A percentile compares a stretch with the other conserved stretches of the same genome.
Conservation (phyloP, 1,140 invertebrate species). For the Heliothis subflexa region DNA sequence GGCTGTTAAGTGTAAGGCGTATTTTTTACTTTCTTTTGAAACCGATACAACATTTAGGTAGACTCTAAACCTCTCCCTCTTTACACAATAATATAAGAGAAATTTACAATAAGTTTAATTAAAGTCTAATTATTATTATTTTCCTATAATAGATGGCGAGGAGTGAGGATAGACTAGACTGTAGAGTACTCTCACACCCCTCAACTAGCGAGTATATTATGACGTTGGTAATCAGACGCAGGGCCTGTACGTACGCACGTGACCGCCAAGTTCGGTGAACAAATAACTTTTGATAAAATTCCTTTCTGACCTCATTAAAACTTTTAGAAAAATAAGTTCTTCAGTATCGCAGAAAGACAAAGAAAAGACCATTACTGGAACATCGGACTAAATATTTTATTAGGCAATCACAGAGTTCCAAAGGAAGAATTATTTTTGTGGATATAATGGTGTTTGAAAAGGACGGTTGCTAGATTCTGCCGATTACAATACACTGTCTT, state of each 20-base stretch:
- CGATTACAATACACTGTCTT: constrained; percentile 48
- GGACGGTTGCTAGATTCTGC: constrained; percentile 33
- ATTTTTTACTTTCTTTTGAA: no score
- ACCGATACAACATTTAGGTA: constrained; percentile 43
- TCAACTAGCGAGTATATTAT: constrained; percentile 2
- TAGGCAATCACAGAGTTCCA: constrained; percentile 20
- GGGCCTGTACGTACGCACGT: not conserved
- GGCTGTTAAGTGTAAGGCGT: no score
- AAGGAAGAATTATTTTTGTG: constrained; percentile 4
- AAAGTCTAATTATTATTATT: constrained; percentile 10
- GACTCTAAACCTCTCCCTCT: constrained; percentile 57
- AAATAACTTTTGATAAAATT: constrained; percentile 1
- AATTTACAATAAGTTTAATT: constrained; percentile 40
- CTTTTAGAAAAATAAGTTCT: constrained; percentile 44
- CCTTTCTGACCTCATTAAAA: constrained; percentile 26
- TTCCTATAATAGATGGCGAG: no score
- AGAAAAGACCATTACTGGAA: constrained; percentile 28
- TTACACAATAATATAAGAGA: constrained; percentile 45
- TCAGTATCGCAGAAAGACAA: constrained; percentile 23
- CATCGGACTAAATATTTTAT: constrained; percentile 32
- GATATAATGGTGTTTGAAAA: constrained; percentile 19
- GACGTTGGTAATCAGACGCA: not conserved
- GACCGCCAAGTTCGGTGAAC: not conserved
- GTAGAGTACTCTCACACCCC: not conserved
- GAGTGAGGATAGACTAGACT: no score